Conservation (phyloP, 2,113 vertebrate species). For the Cavia aperea region DNA sequence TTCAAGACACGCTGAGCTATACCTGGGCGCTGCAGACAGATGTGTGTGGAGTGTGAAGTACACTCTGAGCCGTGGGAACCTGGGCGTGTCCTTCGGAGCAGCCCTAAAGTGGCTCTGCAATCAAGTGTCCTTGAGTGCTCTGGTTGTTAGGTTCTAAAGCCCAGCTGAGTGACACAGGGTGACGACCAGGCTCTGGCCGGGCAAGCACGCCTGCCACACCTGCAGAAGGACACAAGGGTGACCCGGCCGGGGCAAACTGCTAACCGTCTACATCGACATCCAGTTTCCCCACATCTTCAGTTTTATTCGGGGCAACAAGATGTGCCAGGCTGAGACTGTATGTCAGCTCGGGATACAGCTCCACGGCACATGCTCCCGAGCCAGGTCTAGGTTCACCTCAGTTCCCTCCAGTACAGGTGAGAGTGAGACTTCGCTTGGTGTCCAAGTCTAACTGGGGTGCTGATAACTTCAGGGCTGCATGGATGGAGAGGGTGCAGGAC, state of each 20-base stretch:
- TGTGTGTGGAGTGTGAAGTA: background rate
- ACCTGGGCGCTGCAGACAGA: background rate
- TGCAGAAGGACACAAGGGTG: background rate
- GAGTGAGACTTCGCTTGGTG: background rate
- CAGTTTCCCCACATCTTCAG: background rate
- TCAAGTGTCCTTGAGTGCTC: background rate
- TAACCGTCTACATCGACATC: background rate
- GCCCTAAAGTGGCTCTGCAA: background rate
- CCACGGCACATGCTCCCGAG: background rate
- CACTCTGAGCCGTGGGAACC: background rate
- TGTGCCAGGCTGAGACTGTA: background rate
- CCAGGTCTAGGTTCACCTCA: background rate
- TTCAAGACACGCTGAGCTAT: background rate
- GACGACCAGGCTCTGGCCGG: background rate
- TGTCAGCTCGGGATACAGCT: background rate
- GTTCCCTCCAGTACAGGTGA: background rate
- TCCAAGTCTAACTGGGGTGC: background rate
- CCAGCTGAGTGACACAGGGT: background rate
- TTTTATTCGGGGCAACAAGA: background rate
- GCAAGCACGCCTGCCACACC: background rate
- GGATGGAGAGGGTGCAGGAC: background rate
- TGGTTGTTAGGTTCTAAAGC: background rate
- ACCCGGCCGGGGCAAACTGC: background rate
- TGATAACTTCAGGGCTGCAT: background rate
- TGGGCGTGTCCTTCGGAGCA: background rate